These are phyloP conservation scores for Polypterus bichir DNA, from an alignment of 2,113 vertebrate species.

Conservation along the genomic window DNA sequence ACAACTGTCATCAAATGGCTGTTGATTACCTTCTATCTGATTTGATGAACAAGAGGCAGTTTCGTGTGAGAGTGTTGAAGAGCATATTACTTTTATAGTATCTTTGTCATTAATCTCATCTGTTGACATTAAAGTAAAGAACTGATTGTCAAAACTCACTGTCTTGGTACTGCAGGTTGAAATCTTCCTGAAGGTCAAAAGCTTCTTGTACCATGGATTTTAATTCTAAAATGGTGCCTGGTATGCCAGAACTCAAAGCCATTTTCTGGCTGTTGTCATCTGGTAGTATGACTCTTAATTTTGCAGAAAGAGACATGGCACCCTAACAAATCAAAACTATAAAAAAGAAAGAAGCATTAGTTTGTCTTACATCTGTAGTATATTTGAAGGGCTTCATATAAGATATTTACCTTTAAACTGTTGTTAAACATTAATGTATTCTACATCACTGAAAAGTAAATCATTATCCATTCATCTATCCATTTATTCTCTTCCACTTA, in stretches of 20 bases:
- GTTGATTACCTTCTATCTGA: no score
- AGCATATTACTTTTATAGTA: slow-evolving; percentile 7
- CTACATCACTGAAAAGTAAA: background rate
- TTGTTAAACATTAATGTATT: background rate
- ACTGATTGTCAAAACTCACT: slow-evolving; percentile 15
- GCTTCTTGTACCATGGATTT: slow-evolving; percentile 12
- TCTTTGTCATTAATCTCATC: slow-evolving; percentile 14
- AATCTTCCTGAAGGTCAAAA: slow-evolving; percentile 16
- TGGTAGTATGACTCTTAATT: slow-evolving; percentile 10
- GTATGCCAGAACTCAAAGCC: background rate
- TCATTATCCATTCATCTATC: background rate
- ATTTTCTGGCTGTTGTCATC: slow-evolving; percentile 13
- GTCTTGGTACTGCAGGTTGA: slow-evolving; percentile 12
- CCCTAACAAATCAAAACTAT: background rate
- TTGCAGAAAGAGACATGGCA: slow-evolving; percentile 11
- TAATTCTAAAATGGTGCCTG: slow-evolving; percentile 13
- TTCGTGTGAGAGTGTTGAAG: background rate
- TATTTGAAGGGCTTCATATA: background rate
- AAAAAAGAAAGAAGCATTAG: slow-evolving; percentile 1
- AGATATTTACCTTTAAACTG: background rate
- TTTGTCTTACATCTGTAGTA: slow-evolving; percentile 4
- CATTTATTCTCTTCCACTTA: background rate
- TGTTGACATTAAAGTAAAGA: slow-evolving; percentile 7
- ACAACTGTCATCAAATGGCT: no score
- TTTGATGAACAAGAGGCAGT: no score